A percentile compares a stretch with the other conserved stretches of the same genome.
phyloP scores from a whole-genome alignment of 1,140 invertebrate species.

The Drosophila ohnishii region DNA sequence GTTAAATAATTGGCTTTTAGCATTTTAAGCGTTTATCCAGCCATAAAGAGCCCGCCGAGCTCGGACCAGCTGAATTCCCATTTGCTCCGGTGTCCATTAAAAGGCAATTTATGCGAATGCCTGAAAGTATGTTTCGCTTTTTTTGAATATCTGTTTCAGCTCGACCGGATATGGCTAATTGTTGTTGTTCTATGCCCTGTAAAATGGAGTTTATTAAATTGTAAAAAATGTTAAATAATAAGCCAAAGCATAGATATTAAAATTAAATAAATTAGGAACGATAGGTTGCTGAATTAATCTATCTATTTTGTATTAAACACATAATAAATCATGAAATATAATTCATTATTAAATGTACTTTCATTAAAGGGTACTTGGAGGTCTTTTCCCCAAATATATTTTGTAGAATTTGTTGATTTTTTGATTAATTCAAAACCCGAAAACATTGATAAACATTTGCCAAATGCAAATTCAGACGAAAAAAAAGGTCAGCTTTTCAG shows the following conservation, averaged over 20 bases:
- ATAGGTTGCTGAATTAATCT: too few species aligned
- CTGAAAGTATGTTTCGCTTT: conserved; percentile 39
- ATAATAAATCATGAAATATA: neutral
- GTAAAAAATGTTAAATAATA: neutral
- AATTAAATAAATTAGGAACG: neutral
- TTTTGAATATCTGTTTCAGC: conserved; percentile 18
- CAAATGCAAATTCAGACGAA: conserved; percentile 34
- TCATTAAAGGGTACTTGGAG: neutral
- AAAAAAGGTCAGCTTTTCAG: conserved; percentile 28
- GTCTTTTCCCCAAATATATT: neutral
- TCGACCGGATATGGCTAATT: conserved; percentile 35
- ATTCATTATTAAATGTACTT: neutral
- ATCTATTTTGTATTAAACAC: neutral
- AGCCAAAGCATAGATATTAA: neutral
- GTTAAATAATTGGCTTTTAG: conserved; percentile 54
- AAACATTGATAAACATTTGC: conserved; percentile 53
- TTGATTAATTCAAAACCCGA: conserved; percentile 51
- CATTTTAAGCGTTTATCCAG: conserved; percentile 50
- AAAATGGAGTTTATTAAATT: conserved; percentile 1
- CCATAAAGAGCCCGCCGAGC: conserved; percentile 36
- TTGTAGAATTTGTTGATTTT: conserved; percentile 22
- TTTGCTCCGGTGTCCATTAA: conserved; percentile 41
- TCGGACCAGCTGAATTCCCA: conserved; percentile 10
- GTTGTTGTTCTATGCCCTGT: conserved; percentile 24
- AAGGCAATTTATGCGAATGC: conserved; percentile 44